Conservation (phyloP, 2,888 invertebrate genomes). For the Bombylius discolor region DNA sequence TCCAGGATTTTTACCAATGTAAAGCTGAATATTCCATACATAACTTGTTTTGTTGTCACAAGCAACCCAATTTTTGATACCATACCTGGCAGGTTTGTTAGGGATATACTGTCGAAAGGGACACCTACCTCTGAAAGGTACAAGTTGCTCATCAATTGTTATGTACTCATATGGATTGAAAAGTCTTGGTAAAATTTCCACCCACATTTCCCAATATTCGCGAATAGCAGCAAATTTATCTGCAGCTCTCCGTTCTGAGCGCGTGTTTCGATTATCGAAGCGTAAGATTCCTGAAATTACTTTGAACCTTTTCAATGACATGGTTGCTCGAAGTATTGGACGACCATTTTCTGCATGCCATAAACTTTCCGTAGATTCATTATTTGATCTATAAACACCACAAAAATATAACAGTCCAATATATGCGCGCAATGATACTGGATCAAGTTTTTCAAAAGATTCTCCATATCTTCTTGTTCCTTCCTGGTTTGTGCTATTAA, state of each 20-base stretch:
- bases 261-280: slow-evolving; percentile 7
- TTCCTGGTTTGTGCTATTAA: no score
- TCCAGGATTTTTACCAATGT: neutral
- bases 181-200: neutral
- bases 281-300: neutral
- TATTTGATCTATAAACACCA: slow-evolving; percentile 4
- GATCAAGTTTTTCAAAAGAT: no score
- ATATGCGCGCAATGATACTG: no score
- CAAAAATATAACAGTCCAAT: no score
- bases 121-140: neutral
- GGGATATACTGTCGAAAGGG: slow-evolving; percentile 3
- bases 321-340: slow-evolving; percentile 9
- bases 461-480: no score
- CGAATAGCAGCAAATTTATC: slow-evolving; percentile 6
- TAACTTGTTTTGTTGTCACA: neutral
- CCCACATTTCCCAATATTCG: neutral
- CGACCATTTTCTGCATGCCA: slow-evolving; percentile 5
- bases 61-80: slow-evolving; percentile 6
- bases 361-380: slow-evolving; percentile 4
- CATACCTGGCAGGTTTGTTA: slow-evolving; percentile 9
- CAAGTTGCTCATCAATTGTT: slow-evolving; percentile 6
- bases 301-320: slow-evolving; percentile 5
- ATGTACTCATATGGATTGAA: neutral
- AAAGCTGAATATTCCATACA: slow-evolving; percentile 3
- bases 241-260: neutral